Conservation (phyloP, 2,113 vertebrate genomes). For the Lipotes vexillifer region DNA sequence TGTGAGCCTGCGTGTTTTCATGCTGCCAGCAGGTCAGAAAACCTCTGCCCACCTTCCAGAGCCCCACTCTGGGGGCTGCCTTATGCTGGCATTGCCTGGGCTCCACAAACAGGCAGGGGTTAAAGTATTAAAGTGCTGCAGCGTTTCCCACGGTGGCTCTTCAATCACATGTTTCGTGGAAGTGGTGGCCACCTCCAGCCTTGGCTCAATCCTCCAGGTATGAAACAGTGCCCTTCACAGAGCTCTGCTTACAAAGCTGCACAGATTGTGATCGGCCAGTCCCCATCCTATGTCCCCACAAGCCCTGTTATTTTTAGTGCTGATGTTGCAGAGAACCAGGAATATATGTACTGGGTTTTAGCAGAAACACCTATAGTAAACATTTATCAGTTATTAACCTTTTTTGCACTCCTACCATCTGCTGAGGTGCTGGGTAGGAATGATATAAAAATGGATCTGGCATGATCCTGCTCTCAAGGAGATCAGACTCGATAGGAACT, state of each 20-base stretch:
- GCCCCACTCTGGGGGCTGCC: background rate
- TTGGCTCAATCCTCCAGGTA: accelerated
- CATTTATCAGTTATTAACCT: too few relatives aligned
- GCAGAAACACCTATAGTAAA: background rate
- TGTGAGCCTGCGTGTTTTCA: background rate
- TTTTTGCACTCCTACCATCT: background rate
- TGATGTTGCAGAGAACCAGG: background rate
- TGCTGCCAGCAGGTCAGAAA: background rate
- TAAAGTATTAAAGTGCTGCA: accelerated
- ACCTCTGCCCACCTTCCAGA: background rate
- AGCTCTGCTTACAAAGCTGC: background rate
- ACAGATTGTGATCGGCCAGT: accelerated
- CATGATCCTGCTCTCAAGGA: background rate
- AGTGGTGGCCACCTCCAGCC: background rate
- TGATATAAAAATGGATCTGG: background rate
- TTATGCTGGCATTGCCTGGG: background rate
- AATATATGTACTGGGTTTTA: too few relatives aligned
- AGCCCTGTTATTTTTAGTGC: background rate
- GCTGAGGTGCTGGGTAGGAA: background rate
- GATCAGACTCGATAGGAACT: accelerated
- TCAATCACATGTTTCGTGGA: accelerated
- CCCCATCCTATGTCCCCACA: background rate
- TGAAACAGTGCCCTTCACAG: accelerated
- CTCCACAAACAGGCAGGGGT: background rate
- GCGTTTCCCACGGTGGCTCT: accelerated